Evolutionary conservation across 2,888 invertebrate species (phyloP).

Genomic region (Dynastes maya): DNA sequence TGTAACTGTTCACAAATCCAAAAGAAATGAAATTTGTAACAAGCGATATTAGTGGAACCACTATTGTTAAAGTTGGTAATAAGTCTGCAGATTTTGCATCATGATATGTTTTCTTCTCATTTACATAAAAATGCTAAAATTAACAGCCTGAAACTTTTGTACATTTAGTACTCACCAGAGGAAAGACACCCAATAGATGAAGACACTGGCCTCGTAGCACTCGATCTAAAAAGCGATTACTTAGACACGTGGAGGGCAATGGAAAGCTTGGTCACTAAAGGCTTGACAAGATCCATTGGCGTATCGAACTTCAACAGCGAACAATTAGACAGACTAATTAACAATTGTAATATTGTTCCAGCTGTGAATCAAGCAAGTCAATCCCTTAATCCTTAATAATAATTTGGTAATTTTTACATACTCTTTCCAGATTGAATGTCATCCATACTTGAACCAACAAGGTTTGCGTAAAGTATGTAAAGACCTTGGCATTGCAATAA

Average conservation of each 20-base stretch:
- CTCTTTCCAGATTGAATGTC: conserved; percentile 77
- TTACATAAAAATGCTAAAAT: no score
- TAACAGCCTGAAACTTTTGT: conserved; percentile 58
- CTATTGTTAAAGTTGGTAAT: no score
- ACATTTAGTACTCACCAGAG: conserved; percentile 19
- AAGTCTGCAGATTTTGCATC: no score
- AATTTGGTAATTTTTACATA: neutral
- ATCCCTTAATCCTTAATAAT: neutral
- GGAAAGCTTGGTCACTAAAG: conserved; percentile 77
- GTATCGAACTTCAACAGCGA: conserved; percentile 84
- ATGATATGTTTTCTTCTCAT: no score
- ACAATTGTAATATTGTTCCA: conserved; percentile 74
- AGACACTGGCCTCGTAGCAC: conserved; percentile 32
- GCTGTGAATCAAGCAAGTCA: conserved; percentile 75
- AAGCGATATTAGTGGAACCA: no score
- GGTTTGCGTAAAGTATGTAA: conserved; percentile 80
- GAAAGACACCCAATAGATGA: conserved; percentile 38
- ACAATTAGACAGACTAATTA: conserved; percentile 78
- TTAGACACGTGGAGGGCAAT: conserved; percentile 80
- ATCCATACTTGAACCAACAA: conserved; percentile 79
- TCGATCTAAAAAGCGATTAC: conserved; percentile 74
- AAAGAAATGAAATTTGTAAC: no score
- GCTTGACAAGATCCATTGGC: conserved; percentile 80
- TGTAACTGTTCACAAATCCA: no score
- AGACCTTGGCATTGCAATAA: conserved; percentile 76